Evolutionary conservation across 2,797 vertebrate species (phyloP), one percentile per base, ranked within the genome.

Genomic region (Dicrostonyx torquatus): DNA sequence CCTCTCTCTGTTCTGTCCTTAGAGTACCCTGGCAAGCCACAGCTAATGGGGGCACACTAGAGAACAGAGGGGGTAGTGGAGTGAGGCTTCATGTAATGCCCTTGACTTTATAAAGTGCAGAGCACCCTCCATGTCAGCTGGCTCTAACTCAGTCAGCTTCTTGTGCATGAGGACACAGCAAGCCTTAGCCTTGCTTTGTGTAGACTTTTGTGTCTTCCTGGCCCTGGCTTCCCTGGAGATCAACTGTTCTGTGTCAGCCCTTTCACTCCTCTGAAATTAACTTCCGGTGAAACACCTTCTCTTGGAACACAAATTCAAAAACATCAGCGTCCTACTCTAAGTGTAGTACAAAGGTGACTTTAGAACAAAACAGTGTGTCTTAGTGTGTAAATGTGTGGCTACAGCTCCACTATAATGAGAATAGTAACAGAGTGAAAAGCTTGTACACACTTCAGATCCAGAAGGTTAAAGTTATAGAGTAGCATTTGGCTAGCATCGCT

Each of bases 181-280:
- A 31, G 43, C 31, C 6, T 48, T 87, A 48, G 13, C 45, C 45
- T 34, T 37, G 64, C 55, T 92, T 76, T 40, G 20, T 22, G 17
- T 3, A 31, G 24, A 70, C 20, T 73, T 66, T 29, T 90, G 72
- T 50, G 22, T 24, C 48, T 62, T 53, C 43, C 37, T 24, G 31
- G 55, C 14, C 62, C 29, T 26, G 45, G n/a, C 55, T 89, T 40
- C 24, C 29, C 50, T 83, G 58, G 64, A 90, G 50, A 45, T 31
- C 12, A 9, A 26, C 26, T 1, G 50, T 37, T 72, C 93, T 78
- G 12, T 53, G 4, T 73, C 40, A 70, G 24, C n/a, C 29, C 60
- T 89, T 83, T 90, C 17, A 31, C 17, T 77, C 48, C 78, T 90
- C 64, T 87, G 40, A 95, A 95, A 87, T 94, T 29, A 94, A 72